Base-by-base conservation (phyloP, 2,888 invertebrate species). In the Eupsilia transversa region DNA sequence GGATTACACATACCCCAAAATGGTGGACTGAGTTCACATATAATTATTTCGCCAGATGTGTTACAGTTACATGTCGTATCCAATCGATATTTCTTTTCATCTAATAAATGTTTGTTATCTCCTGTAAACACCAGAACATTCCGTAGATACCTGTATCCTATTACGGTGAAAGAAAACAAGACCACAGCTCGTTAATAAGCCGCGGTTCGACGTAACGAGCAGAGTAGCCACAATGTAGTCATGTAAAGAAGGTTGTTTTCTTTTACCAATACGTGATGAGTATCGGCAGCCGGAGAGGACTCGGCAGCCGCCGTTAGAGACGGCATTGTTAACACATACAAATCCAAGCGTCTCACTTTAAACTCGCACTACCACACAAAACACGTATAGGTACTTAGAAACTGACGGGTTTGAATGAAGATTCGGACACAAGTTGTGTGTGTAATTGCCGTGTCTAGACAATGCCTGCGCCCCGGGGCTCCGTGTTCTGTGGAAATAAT, bases 121-220 rank as follows among this genome's bases (percentile, higher is more conserved):
- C 41, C 17, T 52, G 60, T 71, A 52, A 70, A 61, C 69, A 76
- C 27, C 14, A 64, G 30, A 57, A 10, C 33, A 23, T 12, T 59
- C 17, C 54, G 12, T 67, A 67, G 30, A 74, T 80, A 74, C 70
- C 75, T 65, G 64, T 64, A 49, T 30, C 56, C 43, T 80, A 66
- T 75, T 75, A 52, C 54, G 2, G n/a, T 67, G 54, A 71, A 77
- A 77, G 61, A 74, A 83, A 83, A 83, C 63, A 83, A 79, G 66
- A 73, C 12, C 59, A 66, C 33, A 33, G 43, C 64, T 72, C 68
- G 77, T 75, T 80, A 84, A 83, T 83, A 80, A 83, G 71, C 68
- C n/a, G n/a, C 35, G 41, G 59, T 63, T 57, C 27, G 41, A 57
- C 49, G 59, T 70, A 77, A 72, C 66, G 30, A 78, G 30, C 64